Conservation (phyloP, 2,888 invertebrate species). For the Cheilosia variabilis region DNA sequence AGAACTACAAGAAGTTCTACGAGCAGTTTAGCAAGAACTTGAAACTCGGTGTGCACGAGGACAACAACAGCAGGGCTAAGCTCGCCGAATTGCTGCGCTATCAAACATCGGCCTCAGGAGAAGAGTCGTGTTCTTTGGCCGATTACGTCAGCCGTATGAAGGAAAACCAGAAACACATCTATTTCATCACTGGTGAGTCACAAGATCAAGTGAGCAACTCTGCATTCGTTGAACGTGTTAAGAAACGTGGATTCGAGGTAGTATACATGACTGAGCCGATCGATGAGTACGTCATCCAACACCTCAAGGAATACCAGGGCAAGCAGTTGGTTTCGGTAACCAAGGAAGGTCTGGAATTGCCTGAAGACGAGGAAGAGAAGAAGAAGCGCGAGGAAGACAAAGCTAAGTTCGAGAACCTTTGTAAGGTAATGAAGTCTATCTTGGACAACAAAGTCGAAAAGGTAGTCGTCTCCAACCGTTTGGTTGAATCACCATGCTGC, state of each 20-base stretch:
- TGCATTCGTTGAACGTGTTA: conserved; percentile 98
- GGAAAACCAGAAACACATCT: conserved; percentile 98
- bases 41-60: conserved; percentile 99
- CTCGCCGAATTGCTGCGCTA: conserved; percentile 94
- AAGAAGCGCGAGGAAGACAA: conserved; percentile 96
- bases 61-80: conserved; percentile 96
- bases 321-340: conserved; percentile 98
- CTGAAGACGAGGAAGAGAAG: conserved; percentile 98
- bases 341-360: conserved; percentile 98
- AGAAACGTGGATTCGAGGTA: conserved; percentile 98
- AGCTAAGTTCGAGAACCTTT: conserved; percentile 86
- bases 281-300: conserved; percentile 99
- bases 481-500: conserved; percentile 99
- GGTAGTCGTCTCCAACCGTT: conserved; percentile 97
- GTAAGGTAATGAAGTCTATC: conserved; percentile 96
- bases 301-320: conserved; percentile 98
- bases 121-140: conserved; percentile 96
- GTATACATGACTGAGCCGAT: conserved; percentile 99
- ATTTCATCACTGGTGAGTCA: conserved; percentile 98
- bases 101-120: conserved; percentile 97
- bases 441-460: conserved; percentile 99
- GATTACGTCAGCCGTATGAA: conserved; percentile 99
- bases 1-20: conserved; percentile 99
- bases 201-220: conserved; percentile 97
- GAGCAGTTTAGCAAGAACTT: conserved; percentile 99